phyloP scores from a whole-genome alignment of 2,888 invertebrate species.

The Rutpela maculata region DNA sequence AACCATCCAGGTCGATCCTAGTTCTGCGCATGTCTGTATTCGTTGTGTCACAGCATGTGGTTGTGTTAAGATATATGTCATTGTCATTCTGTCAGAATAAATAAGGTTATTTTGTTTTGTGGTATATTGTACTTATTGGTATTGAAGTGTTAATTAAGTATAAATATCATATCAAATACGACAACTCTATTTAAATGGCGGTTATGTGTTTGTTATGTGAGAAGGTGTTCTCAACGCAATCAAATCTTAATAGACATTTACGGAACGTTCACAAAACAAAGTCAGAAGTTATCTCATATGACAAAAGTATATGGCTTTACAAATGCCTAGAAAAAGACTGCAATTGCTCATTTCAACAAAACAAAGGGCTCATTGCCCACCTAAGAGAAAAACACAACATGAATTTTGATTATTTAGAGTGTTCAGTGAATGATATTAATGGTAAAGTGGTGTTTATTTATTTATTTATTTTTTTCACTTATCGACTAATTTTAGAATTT shows the following conservation, averaged over 20 bases:
- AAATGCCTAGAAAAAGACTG: neutral
- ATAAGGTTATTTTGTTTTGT: no score
- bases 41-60: no score
- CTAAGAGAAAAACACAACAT: neutral
- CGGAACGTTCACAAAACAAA: neutral
- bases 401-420: neutral
- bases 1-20: no score
- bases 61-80: no score
- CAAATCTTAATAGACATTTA: neutral
- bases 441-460: neutral
- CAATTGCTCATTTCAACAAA: neutral
- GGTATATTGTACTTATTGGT: no score
- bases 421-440: neutral
- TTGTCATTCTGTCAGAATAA: no score
- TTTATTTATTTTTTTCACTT: neutral
- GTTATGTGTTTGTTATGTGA: no score
- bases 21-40: no score
- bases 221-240: neutral
- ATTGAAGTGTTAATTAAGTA: no score
- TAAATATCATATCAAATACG: no score
- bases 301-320: neutral
- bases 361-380: neutral
- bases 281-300: neutral
- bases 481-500: slow-evolving; percentile 24
- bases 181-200: no score